Conservation (phyloP, 1,140 invertebrate genomes). For the Cyclargus thomasi region DNA sequence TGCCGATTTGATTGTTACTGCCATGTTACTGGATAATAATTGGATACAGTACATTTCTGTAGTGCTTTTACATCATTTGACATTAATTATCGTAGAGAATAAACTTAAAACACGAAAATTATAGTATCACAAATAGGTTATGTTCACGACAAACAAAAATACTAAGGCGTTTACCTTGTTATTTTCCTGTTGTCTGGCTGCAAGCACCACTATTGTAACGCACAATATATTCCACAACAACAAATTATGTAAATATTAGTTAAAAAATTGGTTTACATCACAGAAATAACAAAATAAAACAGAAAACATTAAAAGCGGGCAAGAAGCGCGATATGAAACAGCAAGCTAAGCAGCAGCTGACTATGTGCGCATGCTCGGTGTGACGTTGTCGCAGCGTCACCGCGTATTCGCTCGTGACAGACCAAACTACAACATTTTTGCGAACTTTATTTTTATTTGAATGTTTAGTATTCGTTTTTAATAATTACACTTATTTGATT, state of each 20-base stretch:
- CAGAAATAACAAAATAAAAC: conserved; percentile 77
- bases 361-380: conserved; percentile 52
- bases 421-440: background rate
- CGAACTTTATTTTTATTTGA: background rate
- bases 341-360: conserved; percentile 76
- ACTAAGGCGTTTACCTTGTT: conserved; percentile 73
- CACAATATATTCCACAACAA: conserved; percentile 63
- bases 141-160: conserved; percentile 73
- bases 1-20: background rate
- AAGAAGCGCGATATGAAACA: conserved; percentile 76
- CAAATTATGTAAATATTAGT: conserved; percentile 58
- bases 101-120: conserved; percentile 18
- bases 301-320: conserved; percentile 76
- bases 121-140: conserved; percentile 53
- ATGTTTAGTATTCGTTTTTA: too few species aligned
- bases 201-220: conserved; percentile 57
- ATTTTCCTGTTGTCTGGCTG: conserved; percentile 46
- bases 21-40: background rate
- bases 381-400: conserved; percentile 51
- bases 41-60: background rate
- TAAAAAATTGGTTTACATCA: conserved; percentile 73
- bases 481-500: too few species aligned
- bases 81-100: background rate
- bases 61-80: background rate
- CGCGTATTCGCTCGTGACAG: conserved; percentile 17